Base-by-base conservation (phyloP, 2,888 invertebrate species). In the Diarsia dahlii region DNA sequence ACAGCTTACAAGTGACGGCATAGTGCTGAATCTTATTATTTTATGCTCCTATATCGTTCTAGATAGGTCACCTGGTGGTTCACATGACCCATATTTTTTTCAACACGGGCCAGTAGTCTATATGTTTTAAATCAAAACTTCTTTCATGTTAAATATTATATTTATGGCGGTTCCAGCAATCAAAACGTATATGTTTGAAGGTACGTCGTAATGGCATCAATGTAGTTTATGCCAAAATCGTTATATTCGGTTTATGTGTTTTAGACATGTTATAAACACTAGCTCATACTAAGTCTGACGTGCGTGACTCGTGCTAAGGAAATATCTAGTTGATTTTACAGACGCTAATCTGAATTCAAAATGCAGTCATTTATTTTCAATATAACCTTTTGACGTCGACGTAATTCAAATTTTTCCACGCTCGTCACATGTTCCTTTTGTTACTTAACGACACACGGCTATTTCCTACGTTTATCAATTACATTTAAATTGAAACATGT, bases 391-490 rank as follows among this genome's bases (percentile, higher is more conserved):
- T 67, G 73, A 84, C 78, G 64, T 75, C 12, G 67, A 20, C 39
- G 66, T 54, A 68, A 58, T 71, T 81, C 18, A 65, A 45, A 66
- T 60, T 69, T 81, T 76, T 79, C 81, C 82, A 74, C 75, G 46
- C 58, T 82, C 78, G 50, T 85, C 82, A 75, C 71, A 81, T 81
- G 66, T 64, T 69, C 20, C 45, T 84, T 73, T 85, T 84, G 72
- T 85, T 78, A 28, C 48, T 71, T n/a, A 52, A 71, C 70, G 64
- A 68, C 66, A 74, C 65, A 68, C 60, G 52, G 13, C 58, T 46
- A 81, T 85, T 81, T 78, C 74, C 84, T 76, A 58, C 74, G 65
- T 71, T 81, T 72, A 77, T 70, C 72, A 73, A 84, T 76, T 84
- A 76, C 71, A 71, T 63, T 82, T 65, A 50, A 81, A 84, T 74